phyloP scores from a whole-genome alignment of 2,113 vertebrate genomes.

The Smithornis capensis region DNA sequence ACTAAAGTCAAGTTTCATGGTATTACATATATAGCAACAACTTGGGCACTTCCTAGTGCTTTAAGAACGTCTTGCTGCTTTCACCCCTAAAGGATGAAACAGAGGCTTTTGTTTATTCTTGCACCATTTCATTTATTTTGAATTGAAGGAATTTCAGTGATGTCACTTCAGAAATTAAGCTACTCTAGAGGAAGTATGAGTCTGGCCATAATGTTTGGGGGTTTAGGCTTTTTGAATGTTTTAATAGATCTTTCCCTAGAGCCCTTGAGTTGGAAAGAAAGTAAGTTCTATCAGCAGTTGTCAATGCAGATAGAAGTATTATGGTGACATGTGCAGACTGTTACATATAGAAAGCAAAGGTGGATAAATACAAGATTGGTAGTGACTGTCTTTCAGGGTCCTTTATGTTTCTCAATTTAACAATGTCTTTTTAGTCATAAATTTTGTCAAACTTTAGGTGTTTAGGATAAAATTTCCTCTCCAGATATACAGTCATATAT shows the following conservation, averaged over 20 bases:
- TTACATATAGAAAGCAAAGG: neutral
- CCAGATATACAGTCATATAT: neutral
- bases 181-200: neutral
- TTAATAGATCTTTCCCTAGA: neutral
- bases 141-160: conserved; percentile 14
- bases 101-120: conserved; percentile 33
- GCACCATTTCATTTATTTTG: neutral
- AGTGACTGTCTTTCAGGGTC: neutral
- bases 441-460: neutral
- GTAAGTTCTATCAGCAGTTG: neutral
- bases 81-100: neutral
- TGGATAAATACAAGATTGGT: neutral
- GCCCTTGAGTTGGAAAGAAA: neutral
- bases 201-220: neutral
- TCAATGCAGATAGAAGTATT: neutral
- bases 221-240: neutral
- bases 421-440: neutral
- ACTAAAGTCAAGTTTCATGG: conserved; percentile 13
- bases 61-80: neutral
- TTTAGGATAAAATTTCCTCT: neutral
- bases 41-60: neutral
- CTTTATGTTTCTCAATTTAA: neutral
- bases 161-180: neutral
- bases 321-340: neutral
- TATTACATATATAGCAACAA: neutral